Evolutionary conservation across 2,888 invertebrate genomes (phyloP), one percentile per base, ranked within the genome.

Genomic region (Dasypolia templi): DNA sequence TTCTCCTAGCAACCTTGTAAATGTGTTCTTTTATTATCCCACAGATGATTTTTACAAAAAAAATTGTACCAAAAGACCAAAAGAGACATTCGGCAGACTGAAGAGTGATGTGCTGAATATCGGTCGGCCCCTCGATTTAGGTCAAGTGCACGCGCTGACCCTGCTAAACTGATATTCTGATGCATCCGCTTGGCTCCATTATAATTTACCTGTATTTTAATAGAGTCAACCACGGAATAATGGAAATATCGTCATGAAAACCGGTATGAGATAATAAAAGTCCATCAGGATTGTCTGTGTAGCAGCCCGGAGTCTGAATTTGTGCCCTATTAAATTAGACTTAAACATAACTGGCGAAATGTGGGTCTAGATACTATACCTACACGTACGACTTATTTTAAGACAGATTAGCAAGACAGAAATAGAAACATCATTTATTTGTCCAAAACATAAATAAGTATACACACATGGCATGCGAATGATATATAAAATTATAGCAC

Each of bases 111-210:
- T 75, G 81, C 62, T 75, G 73, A 80, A 82, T 75, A 85, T 83
- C 78, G 63, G 71, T 0, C 79, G 79, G 77, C 83, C 85, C 53
- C 75, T 42, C 49, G 49, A 85, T 78, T 56, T 83, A 26, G 86
- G 84, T 85, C 84, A 85, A 85, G 84, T 83, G 83, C 83, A 76
- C 72, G 51, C 72, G 32, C 62, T 81, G 83, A 79, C 83, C 79
- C 74, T 70, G 67, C 75, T 44, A 53, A 61, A 84, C 75, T 82
- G 83, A 83, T 83, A 72, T 73, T 59, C 67, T 79, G 83, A 80
- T 82, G 76, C 84, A 84, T 79, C 74, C 67, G 74, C 65, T 71
- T 53, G 39, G 17, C 55, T 72, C 73, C 64, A 69, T 78, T 75
- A 77, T 75, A 77, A 68, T 84, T 72, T 77, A 77, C 67, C 75